phyloP scores from a whole-genome alignment of 2,113 vertebrate genomes.

The Turdus rufiventris region DNA sequence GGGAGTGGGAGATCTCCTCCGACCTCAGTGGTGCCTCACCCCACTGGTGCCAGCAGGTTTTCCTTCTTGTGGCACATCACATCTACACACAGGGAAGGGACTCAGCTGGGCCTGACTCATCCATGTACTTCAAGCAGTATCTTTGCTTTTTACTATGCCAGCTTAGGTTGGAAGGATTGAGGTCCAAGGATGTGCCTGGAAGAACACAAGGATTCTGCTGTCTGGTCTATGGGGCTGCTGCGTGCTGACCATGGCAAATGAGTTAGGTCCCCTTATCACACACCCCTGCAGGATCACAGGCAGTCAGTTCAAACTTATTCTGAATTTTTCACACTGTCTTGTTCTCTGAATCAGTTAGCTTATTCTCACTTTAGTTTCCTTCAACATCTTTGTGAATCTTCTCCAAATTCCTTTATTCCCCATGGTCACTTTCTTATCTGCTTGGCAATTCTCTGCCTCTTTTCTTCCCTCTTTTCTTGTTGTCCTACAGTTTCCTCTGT shows the following conservation, averaged over 20 bases:
- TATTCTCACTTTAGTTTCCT: background rate
- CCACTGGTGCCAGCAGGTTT: background rate
- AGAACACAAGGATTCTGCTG: background rate
- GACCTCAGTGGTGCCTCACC: background rate
- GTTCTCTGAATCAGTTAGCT: background rate
- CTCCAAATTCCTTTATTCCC: background rate
- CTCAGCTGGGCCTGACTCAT: background rate
- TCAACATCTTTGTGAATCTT: background rate
- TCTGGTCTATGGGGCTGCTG: background rate
- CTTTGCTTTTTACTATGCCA: background rate
- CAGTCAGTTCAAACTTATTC: background rate
- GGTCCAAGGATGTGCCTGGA: background rate
- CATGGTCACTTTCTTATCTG: background rate
- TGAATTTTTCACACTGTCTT: background rate
- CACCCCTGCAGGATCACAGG: background rate
- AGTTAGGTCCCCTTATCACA: background rate
- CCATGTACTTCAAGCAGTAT: background rate
- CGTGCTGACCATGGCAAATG: rapidly evolving
- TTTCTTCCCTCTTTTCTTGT: background rate
- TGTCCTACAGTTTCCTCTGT: background rate
- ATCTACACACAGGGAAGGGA: background rate
- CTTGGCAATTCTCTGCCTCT: background rate
- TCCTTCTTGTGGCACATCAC: rapidly evolving
- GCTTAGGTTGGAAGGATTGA: background rate
- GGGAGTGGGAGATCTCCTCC: background rate